A percentile compares a stretch with the other conserved stretches of the same genome.
These are phyloP conservation scores for Hemicrepidius hirtus DNA, from an alignment of 2,888 invertebrate species.

Conservation along the genomic window DNA sequence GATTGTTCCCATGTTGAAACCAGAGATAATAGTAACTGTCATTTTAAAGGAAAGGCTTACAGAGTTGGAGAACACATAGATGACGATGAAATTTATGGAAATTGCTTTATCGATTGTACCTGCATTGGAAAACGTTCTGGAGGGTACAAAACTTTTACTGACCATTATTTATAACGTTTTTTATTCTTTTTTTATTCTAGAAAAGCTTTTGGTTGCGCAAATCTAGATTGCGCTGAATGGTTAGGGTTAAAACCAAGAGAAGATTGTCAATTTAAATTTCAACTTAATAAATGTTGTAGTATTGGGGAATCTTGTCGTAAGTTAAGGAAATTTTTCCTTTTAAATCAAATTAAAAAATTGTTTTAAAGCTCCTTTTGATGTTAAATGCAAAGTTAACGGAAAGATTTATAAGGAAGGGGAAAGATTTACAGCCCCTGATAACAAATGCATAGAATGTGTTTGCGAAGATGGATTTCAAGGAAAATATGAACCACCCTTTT, in stretches of 20 bases:
- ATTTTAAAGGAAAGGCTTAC: slow-evolving; percentile 50
- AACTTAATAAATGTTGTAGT: slow-evolving; percentile 49
- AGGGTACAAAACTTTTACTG: no score
- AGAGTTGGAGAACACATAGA: slow-evolving; percentile 37
- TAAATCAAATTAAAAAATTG: no score
- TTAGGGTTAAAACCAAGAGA: slow-evolving; percentile 35
- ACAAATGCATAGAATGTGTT: slow-evolving; percentile 51
- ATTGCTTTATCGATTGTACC: slow-evolving; percentile 51
- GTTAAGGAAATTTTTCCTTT: no score
- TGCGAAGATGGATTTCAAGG: slow-evolving; percentile 56
- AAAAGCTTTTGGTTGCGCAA: slow-evolving; percentile 56
- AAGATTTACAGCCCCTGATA: slow-evolving; percentile 43
- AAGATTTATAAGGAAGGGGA: slow-evolving; percentile 53
- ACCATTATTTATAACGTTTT: background rate
- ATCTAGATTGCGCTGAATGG: slow-evolving; percentile 59
- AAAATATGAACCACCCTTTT: slow-evolving; percentile 55
- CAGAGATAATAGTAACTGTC: slow-evolving; percentile 45
- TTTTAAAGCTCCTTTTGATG: slow-evolving; percentile 45
- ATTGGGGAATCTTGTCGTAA: slow-evolving; percentile 50
- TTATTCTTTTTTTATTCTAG: slow-evolving; percentile 23
- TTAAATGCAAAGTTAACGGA: slow-evolving; percentile 43
- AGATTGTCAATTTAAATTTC: slow-evolving; percentile 26
- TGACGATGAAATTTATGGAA: slow-evolving; percentile 48
- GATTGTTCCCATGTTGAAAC: slow-evolving; percentile 53
- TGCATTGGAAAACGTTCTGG: slow-evolving; percentile 25